Base-by-base conservation (phyloP, 2,797 vertebrate genomes). In the Cyclura pinguis region DNA sequence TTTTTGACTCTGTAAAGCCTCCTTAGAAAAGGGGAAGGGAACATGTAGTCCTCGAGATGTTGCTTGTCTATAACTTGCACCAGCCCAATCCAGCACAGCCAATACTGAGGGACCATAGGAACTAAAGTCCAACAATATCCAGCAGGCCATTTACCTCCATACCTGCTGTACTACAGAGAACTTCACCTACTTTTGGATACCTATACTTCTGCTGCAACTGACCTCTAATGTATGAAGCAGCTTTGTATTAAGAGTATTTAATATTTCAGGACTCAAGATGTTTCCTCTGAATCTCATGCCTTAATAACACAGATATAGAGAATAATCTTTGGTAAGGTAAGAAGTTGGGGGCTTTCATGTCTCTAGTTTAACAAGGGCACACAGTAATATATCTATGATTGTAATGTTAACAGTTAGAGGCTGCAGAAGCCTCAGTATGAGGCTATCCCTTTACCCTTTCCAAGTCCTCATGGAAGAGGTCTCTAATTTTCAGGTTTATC, bases 121-220 rank as follows among this genome's bases (percentile, higher is more conserved):
- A 77, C 2, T 78, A 42, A 10, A 27, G 1, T 78, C 22, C 20
- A 77, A 77, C 38, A 78, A 20, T 50, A 50, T 50, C 24, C 12
- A 22, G 3, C 24, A 27, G 42, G 3, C 7, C 24, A 76, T 38
- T 38, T 38, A 38, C 10, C 13, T 50, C 42, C 27, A 24, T 12
- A 4, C 42, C 76, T 47, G 3, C 42, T 88, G 82, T 1, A 18
- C 89, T 1, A 0, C 32, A 50, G 3, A 55, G 86, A 91, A 93
- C 74, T 32, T 77, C 42, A 67, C 14, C 32, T 67, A 76, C 29
- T 85, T 64, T n/a, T 35, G 35, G 87, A 93, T 86, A 38, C 86
- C 8, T 78, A 73, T n/a, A 89, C 38, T 73, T 88, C 24, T 89
- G 83, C 74, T 18, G 6, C 64, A 93, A 94, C 72, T 55, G 77